Evolutionary conservation across 2,113 vertebrate genomes (phyloP).

Genomic region (Forbesichthys papilliferus): DNA sequence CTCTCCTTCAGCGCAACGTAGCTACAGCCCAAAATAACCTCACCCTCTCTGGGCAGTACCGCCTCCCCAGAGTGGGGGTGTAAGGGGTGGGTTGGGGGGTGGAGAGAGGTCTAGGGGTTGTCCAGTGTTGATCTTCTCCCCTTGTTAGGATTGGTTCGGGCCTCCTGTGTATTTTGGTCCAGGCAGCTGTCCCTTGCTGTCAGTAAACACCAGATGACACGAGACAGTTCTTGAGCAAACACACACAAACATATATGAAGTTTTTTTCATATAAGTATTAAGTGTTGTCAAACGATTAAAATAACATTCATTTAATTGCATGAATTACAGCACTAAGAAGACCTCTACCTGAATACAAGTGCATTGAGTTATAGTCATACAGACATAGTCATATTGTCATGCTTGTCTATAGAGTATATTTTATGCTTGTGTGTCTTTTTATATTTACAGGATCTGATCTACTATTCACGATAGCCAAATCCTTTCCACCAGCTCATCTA

Average conservation of each 20-base stretch:
- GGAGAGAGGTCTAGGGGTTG: conserved; percentile 10
- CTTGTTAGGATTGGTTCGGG: conserved; percentile 64
- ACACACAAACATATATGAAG: not conserved
- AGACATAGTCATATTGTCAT: too few relatives aligned
- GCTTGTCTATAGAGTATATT: too few relatives aligned
- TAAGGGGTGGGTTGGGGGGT: conserved; percentile 3
- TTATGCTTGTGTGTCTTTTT: too few relatives aligned
- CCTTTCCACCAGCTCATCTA: too few relatives aligned
- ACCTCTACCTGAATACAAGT: too few relatives aligned
- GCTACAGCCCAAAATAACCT: conserved; percentile 67
- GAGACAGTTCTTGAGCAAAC: conserved; percentile 1
- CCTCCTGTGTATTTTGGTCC: conserved; percentile 86
- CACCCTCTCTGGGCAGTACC: conserved; percentile 33
- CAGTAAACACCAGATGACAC: conserved; percentile 63
- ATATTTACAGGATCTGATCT: too few relatives aligned
- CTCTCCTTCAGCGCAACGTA: conserved; percentile 10
- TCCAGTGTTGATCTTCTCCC: conserved; percentile 33
- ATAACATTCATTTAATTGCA: too few relatives aligned
- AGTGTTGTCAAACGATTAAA: not conserved
- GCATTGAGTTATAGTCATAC: too few relatives aligned
- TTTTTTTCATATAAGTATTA: not conserved
- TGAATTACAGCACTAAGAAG: too few relatives aligned
- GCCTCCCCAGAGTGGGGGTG: conserved; percentile 30
- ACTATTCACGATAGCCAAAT: too few relatives aligned
- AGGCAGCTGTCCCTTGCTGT: conserved; percentile 86